Base-by-base conservation (phyloP, 2,113 vertebrate genomes). In the Corythornis vintsioides region DNA sequence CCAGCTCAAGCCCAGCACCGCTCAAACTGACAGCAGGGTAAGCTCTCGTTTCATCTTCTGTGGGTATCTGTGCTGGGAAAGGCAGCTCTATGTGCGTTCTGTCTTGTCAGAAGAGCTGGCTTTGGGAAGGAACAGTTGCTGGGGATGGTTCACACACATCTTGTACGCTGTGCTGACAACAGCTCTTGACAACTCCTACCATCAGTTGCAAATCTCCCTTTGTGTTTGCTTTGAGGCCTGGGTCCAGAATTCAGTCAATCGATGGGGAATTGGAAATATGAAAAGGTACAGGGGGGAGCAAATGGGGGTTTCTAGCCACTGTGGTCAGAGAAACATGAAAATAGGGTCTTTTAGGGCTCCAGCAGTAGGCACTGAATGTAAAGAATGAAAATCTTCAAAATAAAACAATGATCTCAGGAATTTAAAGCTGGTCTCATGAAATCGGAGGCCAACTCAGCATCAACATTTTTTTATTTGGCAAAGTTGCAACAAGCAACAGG, bases 141-240 rank as follows among this genome's bases (percentile, higher is more conserved):
- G 89, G 57, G 38, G 70, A 65, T 71, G 84, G 91, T 82, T 90
- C 26, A 2, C 26, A 5, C 81, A 52, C 86, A 83, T 92, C 91
- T 86, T 66, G 76, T 35, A 15, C 6, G 6, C 89, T 69, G 53
- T 38, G 78, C 94, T 96, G 91, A 91, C 91, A 92, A 40, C 93
- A 89, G 93, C 89, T 91, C 93, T 26, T 89, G 82, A 89, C 92
- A 88, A 45, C 90, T 92, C 88, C 89, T 66, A 73, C 89, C 57
- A 48, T 53, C 84, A 56, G 3, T 22, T 91, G 93, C 87, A 89
- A 78, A 76, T 50, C 79, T 80, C 64, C 50, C 57, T 69, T 57
- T 4, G 0, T 29, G 57, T 72, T 61, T n/a, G 52, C 86, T 83
- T 31, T 10, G 1, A 78, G 86, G 76, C 33, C 40, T 0, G 0